phyloP scores from a whole-genome alignment of 2,888 invertebrate species.

The Trichogramma evanescens region DNA sequence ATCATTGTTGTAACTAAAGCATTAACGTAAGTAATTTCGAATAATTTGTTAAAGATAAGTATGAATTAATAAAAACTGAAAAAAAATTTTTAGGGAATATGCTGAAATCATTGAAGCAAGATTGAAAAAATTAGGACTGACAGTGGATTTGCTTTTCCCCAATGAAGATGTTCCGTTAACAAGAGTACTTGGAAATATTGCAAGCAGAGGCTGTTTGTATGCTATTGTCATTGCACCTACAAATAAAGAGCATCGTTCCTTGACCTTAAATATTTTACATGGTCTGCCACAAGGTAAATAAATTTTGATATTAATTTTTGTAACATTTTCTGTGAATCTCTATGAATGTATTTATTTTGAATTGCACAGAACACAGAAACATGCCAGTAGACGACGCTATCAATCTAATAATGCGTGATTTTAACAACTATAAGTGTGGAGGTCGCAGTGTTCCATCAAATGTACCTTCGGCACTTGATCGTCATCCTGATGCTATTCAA shows the following conservation, averaged over 20 bases:
- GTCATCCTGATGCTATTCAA: conserved; percentile 44
- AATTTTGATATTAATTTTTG: background rate
- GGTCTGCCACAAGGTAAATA: conserved; percentile 77
- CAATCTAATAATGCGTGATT: conserved; percentile 67
- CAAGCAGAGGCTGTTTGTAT: conserved; percentile 81
- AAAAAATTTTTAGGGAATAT: conserved; percentile 58
- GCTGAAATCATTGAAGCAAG: conserved; percentile 81
- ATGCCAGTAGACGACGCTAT: conserved; percentile 92
- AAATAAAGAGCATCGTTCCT: conserved; percentile 77
- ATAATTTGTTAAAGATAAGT: background rate
- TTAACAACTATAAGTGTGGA: conserved; percentile 55
- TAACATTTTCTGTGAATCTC: background rate
- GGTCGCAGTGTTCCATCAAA: conserved; percentile 54
- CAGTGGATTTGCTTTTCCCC: conserved; percentile 83
- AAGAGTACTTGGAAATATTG: conserved; percentile 77
- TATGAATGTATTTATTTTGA: conserved; percentile 1
- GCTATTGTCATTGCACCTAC: conserved; percentile 80
- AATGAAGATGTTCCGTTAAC: conserved; percentile 80
- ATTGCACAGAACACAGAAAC: conserved; percentile 77
- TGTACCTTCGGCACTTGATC: conserved; percentile 49
- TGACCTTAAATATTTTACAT: conserved; percentile 85
- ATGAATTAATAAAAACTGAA: conserved; percentile 1
- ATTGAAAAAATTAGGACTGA: conserved; percentile 69
- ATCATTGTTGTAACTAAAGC: conserved; percentile 79
- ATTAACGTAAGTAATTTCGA: conserved; percentile 62